phyloP scores from a whole-genome alignment of 1,140 invertebrate genomes.

The Cryptotermes secundus region DNA sequence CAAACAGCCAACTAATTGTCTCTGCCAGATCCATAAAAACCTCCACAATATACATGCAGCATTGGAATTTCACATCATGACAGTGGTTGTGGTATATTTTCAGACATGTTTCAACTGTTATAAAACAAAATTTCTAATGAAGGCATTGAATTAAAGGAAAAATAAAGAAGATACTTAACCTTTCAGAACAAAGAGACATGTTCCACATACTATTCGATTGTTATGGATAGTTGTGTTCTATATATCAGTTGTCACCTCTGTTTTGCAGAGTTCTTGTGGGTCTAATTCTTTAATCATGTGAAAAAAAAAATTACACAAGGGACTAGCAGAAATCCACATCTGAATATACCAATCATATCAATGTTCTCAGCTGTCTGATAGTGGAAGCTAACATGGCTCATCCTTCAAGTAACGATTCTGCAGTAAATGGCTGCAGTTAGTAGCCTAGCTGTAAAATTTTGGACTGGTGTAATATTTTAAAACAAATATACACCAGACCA shows the following conservation, averaged over 20 bases:
- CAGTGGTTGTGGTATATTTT: not conserved
- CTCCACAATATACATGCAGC: conserved; percentile 3
- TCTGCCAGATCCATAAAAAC: not conserved
- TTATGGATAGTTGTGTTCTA: too few species aligned
- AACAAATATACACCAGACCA: not conserved
- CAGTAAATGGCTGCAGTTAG: too few species aligned
- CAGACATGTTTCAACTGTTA: not conserved
- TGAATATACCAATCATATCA: not conserved
- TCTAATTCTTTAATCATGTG: not conserved
- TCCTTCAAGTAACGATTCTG: too few species aligned
- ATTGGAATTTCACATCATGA: not conserved
- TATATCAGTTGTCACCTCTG: too few species aligned
- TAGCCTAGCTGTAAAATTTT: too few species aligned
- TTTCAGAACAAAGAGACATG: too few species aligned
- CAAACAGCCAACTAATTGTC: not conserved
- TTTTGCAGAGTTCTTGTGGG: not conserved
- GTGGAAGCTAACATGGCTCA: too few species aligned
- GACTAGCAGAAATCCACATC: not conserved
- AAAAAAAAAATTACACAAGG: too few species aligned
- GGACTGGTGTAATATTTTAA: too few species aligned
- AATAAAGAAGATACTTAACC: too few species aligned
- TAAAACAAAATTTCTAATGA: not conserved
- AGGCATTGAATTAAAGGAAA: too few species aligned
- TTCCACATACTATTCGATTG: too few species aligned
- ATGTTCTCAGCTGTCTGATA: not conserved